Base-by-base conservation (phyloP, 2,888 invertebrate species). In the Drosophila mayaguana region DNA sequence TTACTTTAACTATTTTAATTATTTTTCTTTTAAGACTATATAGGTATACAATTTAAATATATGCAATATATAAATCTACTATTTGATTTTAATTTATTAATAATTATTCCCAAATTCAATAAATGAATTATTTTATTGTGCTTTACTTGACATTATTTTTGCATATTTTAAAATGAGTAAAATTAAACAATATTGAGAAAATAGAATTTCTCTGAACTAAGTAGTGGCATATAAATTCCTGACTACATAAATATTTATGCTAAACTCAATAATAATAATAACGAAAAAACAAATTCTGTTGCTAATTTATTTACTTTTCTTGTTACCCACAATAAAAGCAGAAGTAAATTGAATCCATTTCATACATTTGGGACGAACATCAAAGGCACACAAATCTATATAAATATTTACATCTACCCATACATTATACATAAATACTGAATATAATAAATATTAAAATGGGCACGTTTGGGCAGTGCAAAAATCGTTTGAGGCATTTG, bases 401-500 rank as follows among this genome's bases (percentile, higher is more conserved):
- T 9, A 6, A 25, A 7, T 6, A 32, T 50, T 18, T 18, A 20
- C 14, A 18, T 14, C 3, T 3, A 18, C 20, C 0, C 18, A 32
- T 32, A 32, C 8, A 32, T 50, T 14, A 11, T n/a, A 28, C 11
- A 28, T 12, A n/a, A 28, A 22, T 53, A 1, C 2, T 6, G 16
- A n/a, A 38, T 36, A 22, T 22, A n/a, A 38, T 38, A 11, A 38
- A 22, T 53, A 25, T 38, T 4, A 40, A 40, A 22, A 36, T 38
- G 22, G 36, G 38, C 38, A 28, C 16, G 36, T 36, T 36, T 22
- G 22, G 0, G 20, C 18, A 22, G 16, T 36, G 36, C 16, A 16
- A 9, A 22, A 22, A 50, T 45, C 38, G 40, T 56, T 63, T 57
- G 51, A 42, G 45, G 38, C 34, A 60, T 60, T 63, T 63, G 60